phyloP scores from a whole-genome alignment of 2,113 vertebrate genomes.

The Chloropsis cyanopogon region DNA sequence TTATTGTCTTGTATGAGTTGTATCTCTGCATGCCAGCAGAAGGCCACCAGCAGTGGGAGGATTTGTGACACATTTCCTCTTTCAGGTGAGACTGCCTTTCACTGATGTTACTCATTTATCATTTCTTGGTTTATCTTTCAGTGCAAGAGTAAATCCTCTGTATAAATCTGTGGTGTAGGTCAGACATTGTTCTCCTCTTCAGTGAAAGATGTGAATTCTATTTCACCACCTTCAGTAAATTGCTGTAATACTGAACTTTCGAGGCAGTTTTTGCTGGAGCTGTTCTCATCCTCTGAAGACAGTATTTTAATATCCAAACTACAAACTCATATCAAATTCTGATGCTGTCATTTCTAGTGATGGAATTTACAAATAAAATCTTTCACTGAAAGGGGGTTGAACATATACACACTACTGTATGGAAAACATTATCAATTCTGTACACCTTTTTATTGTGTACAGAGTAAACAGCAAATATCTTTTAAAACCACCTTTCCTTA shows the following conservation, averaged over 20 bases:
- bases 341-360: background rate
- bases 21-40: slow-evolving; percentile 62
- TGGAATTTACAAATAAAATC: background rate
- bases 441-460: background rate
- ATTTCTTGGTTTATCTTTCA: background rate
- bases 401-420: background rate
- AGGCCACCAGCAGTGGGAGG: background rate
- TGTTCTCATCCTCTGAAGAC: background rate
- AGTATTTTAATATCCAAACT: background rate
- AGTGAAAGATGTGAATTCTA: background rate
- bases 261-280: background rate
- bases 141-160: background rate
- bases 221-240: background rate
- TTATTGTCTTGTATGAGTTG: slow-evolving; percentile 66
- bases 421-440: background rate
- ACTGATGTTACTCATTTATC: background rate
- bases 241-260: background rate
- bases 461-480: background rate
- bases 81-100: slow-evolving; percentile 69
- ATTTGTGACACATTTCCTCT: background rate
- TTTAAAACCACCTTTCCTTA: slow-evolving; percentile 13
- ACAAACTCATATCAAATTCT: background rate
- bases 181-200: background rate
- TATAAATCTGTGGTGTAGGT: background rate
- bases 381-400: background rate